Evolutionary conservation across 2,888 invertebrate species (phyloP).

Genomic region (Microdon myrmicae): DNA sequence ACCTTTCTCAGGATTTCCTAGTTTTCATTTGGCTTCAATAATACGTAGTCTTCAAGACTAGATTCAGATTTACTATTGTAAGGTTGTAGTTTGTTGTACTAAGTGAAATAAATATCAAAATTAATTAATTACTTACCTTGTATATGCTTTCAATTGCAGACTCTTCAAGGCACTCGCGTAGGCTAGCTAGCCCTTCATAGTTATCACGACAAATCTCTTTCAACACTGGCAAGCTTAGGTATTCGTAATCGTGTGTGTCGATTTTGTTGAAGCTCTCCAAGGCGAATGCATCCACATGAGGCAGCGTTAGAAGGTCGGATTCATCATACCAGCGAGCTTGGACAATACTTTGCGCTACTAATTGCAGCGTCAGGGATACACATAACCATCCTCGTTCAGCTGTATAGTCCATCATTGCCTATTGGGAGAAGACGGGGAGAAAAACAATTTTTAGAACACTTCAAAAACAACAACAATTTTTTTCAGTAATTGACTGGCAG

Average conservation of each 20-base stretch:
- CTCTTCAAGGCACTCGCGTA: conserved; percentile 75
- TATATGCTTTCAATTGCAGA: conserved; percentile 76
- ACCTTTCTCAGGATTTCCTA: too few relatives aligned
- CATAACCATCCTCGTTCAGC: conserved; percentile 92
- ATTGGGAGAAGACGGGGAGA: conserved; percentile 38
- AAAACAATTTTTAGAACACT: neutral
- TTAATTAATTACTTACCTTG: conserved; percentile 67
- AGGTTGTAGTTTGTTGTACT: conserved; percentile 22
- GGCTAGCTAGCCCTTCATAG: conserved; percentile 72
- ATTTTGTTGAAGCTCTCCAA: conserved; percentile 71
- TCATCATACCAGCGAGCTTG: conserved; percentile 90
- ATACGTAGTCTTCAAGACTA: conserved; percentile 72
- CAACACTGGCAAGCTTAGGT: conserved; percentile 61
- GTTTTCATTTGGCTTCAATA: too few relatives aligned
- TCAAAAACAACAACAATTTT: neutral
- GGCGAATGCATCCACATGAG: conserved; percentile 76
- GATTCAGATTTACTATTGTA: conserved; percentile 70
- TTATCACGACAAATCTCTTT: conserved; percentile 67
- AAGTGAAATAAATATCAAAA: neutral
- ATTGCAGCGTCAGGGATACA: conserved; percentile 80
- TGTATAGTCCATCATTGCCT: conserved; percentile 96
- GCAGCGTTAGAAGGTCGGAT: conserved; percentile 79
- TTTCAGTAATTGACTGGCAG: neutral
- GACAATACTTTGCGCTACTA: conserved; percentile 87
- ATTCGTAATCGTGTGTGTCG: conserved; percentile 58